A percentile compares a stretch with the other conserved stretches of the same genome.
Evolutionary conservation across 2,797 vertebrate species (phyloP).

Genomic region (Gastrophryne carolinensis): DNA sequence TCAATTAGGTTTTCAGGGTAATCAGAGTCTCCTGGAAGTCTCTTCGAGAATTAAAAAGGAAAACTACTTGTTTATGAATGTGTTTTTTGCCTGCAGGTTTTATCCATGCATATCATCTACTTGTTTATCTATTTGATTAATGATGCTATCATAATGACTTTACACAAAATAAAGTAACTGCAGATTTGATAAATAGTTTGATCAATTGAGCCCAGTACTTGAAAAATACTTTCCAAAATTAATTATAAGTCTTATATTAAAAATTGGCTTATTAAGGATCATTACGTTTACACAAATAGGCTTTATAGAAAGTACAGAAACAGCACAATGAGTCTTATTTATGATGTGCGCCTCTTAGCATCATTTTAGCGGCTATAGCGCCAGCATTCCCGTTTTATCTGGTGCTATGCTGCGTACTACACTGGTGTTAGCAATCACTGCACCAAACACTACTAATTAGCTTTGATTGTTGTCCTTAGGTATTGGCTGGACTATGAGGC

Average conservation of each 20-base stretch:
- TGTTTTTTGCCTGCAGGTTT: neutral
- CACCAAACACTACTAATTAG: no score
- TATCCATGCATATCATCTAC: conserved; percentile 27
- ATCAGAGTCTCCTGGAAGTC: conserved; percentile 9
- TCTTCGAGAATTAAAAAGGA: neutral
- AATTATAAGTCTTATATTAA: neutral
- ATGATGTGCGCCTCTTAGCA: no score
- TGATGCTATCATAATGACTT: conserved; percentile 41
- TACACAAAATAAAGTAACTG: conserved; percentile 6
- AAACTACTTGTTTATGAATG: conserved; percentile 13
- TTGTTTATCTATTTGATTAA: conserved; percentile 44
- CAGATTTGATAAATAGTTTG: conserved; percentile 32
- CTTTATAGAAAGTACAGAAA: no score
- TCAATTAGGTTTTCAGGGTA: conserved; percentile 20
- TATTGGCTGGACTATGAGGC: no score
- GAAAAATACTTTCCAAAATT: neutral
- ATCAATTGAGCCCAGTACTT: neutral
- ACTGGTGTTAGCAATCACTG: no score
- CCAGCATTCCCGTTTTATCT: no score
- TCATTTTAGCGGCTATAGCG: no score
- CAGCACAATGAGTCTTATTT: no score
- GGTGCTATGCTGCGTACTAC: no score
- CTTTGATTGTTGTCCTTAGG: no score
- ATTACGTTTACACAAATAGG: neutral
- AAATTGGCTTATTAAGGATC: neutral